phyloP scores from a whole-genome alignment of 1,140 invertebrate genomes.

The Aethina tumida region DNA sequence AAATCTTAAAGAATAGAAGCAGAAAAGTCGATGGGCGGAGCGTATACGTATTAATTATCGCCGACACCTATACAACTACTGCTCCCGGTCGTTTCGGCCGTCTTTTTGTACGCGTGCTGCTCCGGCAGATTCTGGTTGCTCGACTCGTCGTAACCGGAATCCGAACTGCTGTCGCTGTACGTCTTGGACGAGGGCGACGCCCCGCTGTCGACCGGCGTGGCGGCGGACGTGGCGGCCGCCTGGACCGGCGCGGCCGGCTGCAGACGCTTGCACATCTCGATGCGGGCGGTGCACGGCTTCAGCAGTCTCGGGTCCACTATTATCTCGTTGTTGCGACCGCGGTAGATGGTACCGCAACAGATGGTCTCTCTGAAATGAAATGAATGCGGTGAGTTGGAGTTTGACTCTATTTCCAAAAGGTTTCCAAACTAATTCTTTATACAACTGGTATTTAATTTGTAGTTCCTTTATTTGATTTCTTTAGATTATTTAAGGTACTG shows the following conservation, averaged over 20 bases:
- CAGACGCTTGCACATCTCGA: constrained; percentile 22
- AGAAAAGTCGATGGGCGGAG: no score
- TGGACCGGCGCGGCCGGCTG: constrained; percentile 3
- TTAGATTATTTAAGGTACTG: no score
- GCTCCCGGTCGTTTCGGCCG: no score
- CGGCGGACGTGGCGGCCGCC: constrained; percentile 9
- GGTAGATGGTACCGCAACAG: constrained; percentile 65
- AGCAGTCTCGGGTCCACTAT: constrained; percentile 51
- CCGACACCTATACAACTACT: no score
- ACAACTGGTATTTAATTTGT: no score
- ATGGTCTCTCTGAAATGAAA: constrained; percentile 50
- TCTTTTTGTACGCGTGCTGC: no score
- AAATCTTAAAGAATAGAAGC: no score
- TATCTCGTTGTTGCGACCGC: constrained; percentile 54
- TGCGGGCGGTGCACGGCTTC: constrained; percentile 47
- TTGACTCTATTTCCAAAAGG: constrained; percentile 2
- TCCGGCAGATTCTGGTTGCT: no score
- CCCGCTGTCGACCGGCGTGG: neutral
- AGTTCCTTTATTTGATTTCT: no score
- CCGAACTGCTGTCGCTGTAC: constrained; percentile 48
- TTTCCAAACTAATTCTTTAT: no score
- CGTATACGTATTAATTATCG: no score
- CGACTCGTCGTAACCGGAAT: constrained; percentile 53
- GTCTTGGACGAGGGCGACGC: constrained; percentile 26
- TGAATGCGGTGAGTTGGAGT: neutral